phyloP scores from a whole-genome alignment of 2,888 invertebrate species.

The Tineola bisselliella region DNA sequence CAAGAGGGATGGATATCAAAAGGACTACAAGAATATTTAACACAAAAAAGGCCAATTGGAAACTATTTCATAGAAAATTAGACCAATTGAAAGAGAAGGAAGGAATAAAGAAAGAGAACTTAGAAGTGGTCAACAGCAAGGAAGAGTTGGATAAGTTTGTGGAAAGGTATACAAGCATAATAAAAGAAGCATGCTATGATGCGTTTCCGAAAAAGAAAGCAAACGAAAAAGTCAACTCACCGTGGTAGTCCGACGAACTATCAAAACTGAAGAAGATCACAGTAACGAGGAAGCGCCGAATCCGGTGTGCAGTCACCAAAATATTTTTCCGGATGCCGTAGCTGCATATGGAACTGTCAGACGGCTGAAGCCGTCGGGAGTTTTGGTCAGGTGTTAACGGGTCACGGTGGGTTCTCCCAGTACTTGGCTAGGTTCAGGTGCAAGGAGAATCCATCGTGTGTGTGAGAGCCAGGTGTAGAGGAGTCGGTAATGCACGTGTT shows the following conservation, averaged over 20 bases:
- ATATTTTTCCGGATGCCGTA: too few relatives aligned
- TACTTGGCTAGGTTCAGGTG: too few relatives aligned
- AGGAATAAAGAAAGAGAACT: neutral
- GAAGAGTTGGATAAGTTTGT: neutral
- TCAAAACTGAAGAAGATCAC: neutral
- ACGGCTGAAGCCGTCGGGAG: too few relatives aligned
- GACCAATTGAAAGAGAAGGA: neutral
- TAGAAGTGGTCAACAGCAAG: neutral
- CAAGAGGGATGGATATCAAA: constrained; percentile 9
- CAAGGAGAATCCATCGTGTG: too few relatives aligned
- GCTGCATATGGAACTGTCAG: too few relatives aligned
- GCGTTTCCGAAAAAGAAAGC: neutral
- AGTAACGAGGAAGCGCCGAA: neutral
- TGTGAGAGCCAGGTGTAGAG: too few relatives aligned
- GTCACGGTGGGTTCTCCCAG: too few relatives aligned
- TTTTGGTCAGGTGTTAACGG: too few relatives aligned
- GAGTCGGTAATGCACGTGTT: too few relatives aligned
- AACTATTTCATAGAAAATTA: neutral
- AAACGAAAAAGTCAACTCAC: neutral
- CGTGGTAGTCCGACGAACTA: neutral
- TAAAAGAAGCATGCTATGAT: neutral
- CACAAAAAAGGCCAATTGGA: constrained; percentile 17
- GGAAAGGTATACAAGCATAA: neutral
- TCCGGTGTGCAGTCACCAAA: neutral
- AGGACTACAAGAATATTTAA: constrained; percentile 16